Evolutionary conservation across 2,888 invertebrate genomes (phyloP), one percentile per base, ranked within the genome.

Genomic region (Eupithecia dodoneata): DNA sequence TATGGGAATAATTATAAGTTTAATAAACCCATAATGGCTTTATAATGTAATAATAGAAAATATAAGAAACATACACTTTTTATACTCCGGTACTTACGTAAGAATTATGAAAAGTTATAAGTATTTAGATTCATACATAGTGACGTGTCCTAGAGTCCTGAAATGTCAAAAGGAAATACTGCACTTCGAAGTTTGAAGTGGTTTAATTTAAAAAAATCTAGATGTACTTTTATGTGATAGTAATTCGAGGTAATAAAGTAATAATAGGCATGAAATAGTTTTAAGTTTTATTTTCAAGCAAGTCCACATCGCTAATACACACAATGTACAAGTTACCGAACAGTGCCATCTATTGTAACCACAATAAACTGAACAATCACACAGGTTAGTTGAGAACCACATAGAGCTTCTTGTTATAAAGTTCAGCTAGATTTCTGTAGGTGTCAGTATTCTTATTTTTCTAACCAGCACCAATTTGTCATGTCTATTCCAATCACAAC

Each of bases 401-500:
- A 44, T 10, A 70, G 18, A n/a, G 7, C n/a, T 45, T 45, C 42
- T 18, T 66, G 42, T 10, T 42, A 69, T 6, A n/a, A 18, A 73
- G 71, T 73, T 44, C 73, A 73, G 12, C 10, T 66, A 12, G n/a
- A 44, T 42, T 71, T 4, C 55, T 42, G 44, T 78, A 75, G 78
- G 71, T 78, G 78, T 71, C 78, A 44, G 63, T n/a, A 30, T 45
- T 42, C 15, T 18, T 44, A 65, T 49, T 18, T 3, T 9, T 45
- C 41, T 6, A 71, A 55, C 5, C 6, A 30, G 41, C 12, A 47
- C 41, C 47, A 45, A 7, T 30, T 41, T 59, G 63, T 82, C 52
- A 75, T 42, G 18, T 47, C 41, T 63, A n/a, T 49, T 52, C 10
- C 12, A 4, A 63, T 87, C 83, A 90, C 44, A 91, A 65, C 81